Base-by-base conservation (phyloP, 2,113 vertebrate species). In the Cyprinus carpio region DNA sequence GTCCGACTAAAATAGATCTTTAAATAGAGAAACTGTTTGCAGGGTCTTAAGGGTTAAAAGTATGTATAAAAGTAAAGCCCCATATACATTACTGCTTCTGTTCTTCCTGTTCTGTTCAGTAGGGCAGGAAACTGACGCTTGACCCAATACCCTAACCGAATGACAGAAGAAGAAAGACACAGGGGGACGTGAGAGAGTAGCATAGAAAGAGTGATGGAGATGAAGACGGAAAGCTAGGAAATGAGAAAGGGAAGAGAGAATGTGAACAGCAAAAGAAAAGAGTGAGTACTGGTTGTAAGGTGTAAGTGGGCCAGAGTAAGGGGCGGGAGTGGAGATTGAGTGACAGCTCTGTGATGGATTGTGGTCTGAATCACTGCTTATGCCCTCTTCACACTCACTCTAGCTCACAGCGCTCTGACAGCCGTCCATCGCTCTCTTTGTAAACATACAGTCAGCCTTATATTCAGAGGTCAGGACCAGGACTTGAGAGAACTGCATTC, bases 381-480 rank as follows among this genome's bases (percentile, higher is more conserved):
- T 85, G 82, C 75, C 85, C 81, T 82, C 76, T 84, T 85, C 83
- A 76, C 75, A 83, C 83, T 89, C 27, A 79, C 67, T 65, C 78
- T 62, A 29, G 11, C 67, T 74, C 78, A 81, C 78, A 64, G 58
- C 34, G 20, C 27, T 60, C 40, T 82, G 82, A 86, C 85, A 81
- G 87, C 77, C 62, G 82, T 72, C 60, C 77, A 86, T 88, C 85
- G 80, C 71, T 65, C 85, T 81, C 75, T 86, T 82, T 84, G 84
- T 86, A 86, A 88, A 88, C 87, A 88, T 86, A 86, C 76, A 88
- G 84, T 88, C 85, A 81, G 85, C 34, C 77, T 81, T 56, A 34
- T 84, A 65, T 86, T 71, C 75, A 64, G 76, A 64, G 85, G 85
- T 88, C 85, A 84, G 82, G 37, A 82, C 60, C 8, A 13, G 83